phyloP scores from a whole-genome alignment of 2,113 vertebrate genomes.

The Synodontis membranacea region DNA sequence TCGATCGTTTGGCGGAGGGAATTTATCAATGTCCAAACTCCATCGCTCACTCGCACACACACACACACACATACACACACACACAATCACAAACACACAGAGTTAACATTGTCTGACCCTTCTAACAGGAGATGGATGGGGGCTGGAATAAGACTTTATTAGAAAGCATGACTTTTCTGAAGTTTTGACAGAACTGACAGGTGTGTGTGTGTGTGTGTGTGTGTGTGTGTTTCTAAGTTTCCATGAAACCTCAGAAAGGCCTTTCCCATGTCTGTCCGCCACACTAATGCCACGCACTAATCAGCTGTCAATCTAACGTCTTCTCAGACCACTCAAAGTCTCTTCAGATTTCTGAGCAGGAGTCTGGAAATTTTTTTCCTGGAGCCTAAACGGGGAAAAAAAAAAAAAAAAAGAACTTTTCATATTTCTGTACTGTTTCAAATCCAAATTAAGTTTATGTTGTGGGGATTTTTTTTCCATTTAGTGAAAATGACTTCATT shows the following conservation, averaged over 20 bases:
- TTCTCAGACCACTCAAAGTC: background rate
- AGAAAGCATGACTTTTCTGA: slow-evolving; percentile 54
- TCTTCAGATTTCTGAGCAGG: background rate
- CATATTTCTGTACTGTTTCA: background rate
- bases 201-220: slow-evolving; percentile 20
- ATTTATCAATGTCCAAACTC: slow-evolving; percentile 61
- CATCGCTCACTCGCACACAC: slow-evolving; percentile 40
- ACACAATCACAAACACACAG: slow-evolving; percentile 39
- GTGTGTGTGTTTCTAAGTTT: background rate
- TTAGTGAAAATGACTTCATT: background rate
- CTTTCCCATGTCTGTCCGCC: background rate
- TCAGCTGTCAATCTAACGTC: background rate
- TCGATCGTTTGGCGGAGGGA: slow-evolving; percentile 53
- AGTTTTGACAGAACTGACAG: slow-evolving; percentile 42
- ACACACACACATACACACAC: slow-evolving; percentile 33
- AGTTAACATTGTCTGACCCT: slow-evolving; percentile 52
- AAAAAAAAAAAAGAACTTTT: background rate
- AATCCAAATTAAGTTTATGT: background rate
- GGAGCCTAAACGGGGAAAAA: background rate
- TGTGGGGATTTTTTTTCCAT: background rate
- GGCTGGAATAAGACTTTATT: slow-evolving; percentile 54
- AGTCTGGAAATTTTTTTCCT: background rate
- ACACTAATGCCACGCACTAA: background rate
- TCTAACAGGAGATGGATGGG: slow-evolving; percentile 49
- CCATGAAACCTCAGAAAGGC: background rate